Evolutionary conservation across 2,888 invertebrate species (phyloP).

Genomic region (Matsumyia berberina): DNA sequence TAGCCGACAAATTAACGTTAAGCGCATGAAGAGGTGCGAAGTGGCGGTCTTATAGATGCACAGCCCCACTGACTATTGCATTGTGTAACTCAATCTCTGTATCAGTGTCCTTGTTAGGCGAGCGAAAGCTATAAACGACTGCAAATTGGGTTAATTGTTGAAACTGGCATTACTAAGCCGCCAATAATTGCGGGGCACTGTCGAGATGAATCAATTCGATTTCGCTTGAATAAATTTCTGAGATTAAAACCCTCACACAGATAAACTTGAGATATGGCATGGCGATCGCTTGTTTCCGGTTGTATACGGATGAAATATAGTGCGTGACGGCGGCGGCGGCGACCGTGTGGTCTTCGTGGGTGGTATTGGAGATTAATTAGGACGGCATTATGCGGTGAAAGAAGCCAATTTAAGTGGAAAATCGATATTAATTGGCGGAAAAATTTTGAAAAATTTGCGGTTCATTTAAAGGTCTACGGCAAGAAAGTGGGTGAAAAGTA

Average conservation of each 20-base stretch:
- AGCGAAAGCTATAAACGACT: constrained; percentile 31
- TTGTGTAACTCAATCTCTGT: constrained; percentile 16
- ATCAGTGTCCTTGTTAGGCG: constrained; percentile 47
- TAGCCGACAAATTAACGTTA: constrained; percentile 68
- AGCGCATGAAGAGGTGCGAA: constrained; percentile 65
- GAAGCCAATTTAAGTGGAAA: constrained; percentile 52
- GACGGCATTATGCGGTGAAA: constrained; percentile 56
- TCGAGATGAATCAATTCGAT: constrained; percentile 60
- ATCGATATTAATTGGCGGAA: constrained; percentile 67
- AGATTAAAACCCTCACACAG: constrained; percentile 19
- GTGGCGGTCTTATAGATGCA: constrained; percentile 41
- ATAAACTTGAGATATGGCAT: constrained; percentile 11
- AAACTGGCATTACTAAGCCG: constrained; percentile 23
- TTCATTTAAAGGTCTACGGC: constrained; percentile 17
- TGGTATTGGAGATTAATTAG: constrained; percentile 59
- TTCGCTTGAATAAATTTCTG: constrained; percentile 40
- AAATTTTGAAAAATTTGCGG: constrained; percentile 41
- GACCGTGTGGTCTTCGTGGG: constrained; percentile 47
- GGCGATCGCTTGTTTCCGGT: constrained; percentile 31
- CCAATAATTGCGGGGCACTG: constrained; percentile 43
- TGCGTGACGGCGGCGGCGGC: too few species aligned
- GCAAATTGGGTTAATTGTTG: constrained; percentile 36
- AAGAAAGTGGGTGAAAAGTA: constrained; percentile 13
- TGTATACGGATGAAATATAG: constrained; percentile 40
- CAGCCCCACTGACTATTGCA: constrained; percentile 5